Base-by-base conservation (phyloP, 2,888 invertebrate genomes). In the Chalcis sispes region DNA sequence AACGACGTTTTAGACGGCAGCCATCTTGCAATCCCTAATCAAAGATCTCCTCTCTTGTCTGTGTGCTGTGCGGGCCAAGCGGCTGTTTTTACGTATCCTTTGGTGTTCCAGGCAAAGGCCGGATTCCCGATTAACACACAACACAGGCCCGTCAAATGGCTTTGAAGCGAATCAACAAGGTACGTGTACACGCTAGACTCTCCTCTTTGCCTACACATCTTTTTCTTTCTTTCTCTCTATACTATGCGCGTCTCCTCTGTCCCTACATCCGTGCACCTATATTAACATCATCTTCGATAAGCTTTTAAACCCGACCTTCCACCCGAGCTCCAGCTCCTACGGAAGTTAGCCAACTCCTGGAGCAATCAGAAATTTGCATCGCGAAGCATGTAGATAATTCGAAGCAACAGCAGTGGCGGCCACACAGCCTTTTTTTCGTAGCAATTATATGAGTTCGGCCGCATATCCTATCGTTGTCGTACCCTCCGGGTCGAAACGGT, bases 111-210 rank as follows among this genome's bases (percentile, higher is more conserved):
- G 72, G 72, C 66, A 20, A 46, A 46, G 54, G 54, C 74, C 74
- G 67, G 67, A 74, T 62, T 67, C 46, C 67, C 36, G 29, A 62
- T 4, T 5, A 8, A 70, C 67, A 67, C 76, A 72, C 71, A 32
- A 71, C 69, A 77, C 77, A 87, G 83, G 85, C 84, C 84, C 84
- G 25, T 86, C 89, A 87, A 89, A 96, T 96, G 96, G 96, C 96
- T 93, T 95, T 96, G 95, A 96, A 96, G 94, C 94, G 96, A 95
- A 96, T 96, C 93, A 96, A 96, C 94, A 96, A 96, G 96, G 95
- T 95, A 93, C 90, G 93, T 93, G 89, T 87, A 10, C 13, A 2
- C 13, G 42, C 42, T 7, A 2, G 42, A 4, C 42, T 13, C 15
- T 13, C 15, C 15, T 42, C 8, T 13, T 40, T 20, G 20, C 36